phyloP scores from a whole-genome alignment of 2,113 vertebrate species.

The Trinectes maculatus region DNA sequence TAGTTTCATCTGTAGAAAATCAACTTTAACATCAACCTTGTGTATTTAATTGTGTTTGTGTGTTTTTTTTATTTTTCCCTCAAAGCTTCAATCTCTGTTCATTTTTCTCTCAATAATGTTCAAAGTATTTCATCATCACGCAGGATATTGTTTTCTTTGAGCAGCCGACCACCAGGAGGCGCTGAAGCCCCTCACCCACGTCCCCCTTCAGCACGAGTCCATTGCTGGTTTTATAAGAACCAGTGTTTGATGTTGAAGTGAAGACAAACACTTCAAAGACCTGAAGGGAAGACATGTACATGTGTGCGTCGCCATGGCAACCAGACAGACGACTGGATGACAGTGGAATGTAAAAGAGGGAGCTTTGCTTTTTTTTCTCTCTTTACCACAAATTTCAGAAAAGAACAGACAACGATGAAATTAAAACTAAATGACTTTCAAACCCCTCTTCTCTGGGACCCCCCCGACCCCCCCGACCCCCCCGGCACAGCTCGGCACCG shows the following conservation, averaged over 20 bases:
- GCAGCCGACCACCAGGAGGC: slow-evolving; percentile 19
- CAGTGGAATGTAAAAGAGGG: not conserved
- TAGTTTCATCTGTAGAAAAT: too few species aligned
- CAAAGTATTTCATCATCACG: not conserved
- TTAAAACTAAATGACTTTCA: not conserved
- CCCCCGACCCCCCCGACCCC: not conserved
- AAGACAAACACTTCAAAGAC: slow-evolving; percentile 1
- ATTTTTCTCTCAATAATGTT: not conserved
- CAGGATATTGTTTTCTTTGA: not conserved
- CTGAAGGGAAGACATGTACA: not conserved
- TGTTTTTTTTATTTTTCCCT: not conserved
- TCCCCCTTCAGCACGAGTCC: not conserved
- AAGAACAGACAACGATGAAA: too few species aligned
- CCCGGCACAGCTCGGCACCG: slow-evolving; percentile 1
- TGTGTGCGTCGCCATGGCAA: slow-evolving; percentile 46
- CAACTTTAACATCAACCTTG: too few species aligned
- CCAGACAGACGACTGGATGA: slow-evolving; percentile 17
- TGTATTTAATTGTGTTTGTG: too few species aligned
- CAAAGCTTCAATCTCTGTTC: not conserved
- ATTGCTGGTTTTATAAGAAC: not conserved
- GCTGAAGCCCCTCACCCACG: slow-evolving; percentile 1
- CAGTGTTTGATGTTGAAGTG: not conserved
- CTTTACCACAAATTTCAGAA: too few species aligned
- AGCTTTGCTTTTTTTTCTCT: not conserved
- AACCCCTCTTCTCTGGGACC: not conserved